Conservation (phyloP, 2,888 invertebrate genomes). For the Microctonus aethiopoides region DNA sequence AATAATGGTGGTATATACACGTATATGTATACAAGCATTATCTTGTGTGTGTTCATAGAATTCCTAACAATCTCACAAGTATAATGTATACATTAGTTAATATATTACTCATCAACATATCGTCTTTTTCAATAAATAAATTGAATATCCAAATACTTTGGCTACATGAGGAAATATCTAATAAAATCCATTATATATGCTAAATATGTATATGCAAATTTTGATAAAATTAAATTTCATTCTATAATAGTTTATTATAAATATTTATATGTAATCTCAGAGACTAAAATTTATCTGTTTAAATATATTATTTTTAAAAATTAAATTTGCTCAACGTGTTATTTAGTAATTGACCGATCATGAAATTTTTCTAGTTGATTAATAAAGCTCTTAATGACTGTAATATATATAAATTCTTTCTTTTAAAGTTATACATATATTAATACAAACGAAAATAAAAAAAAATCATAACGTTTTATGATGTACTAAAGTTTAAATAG, state of each 20-base stretch:
- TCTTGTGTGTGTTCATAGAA: background rate
- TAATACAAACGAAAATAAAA: background rate
- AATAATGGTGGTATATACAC: background rate
- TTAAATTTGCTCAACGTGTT: background rate
- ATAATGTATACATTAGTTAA: slow-evolving; percentile 18
- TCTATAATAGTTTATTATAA: slow-evolving; percentile 50
- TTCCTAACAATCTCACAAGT: background rate
- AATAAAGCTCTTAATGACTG: background rate
- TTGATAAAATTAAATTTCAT: slow-evolving; percentile 9
- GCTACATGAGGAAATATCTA: slow-evolving; percentile 55
- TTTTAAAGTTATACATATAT: background rate
- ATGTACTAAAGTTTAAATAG: too few relatives aligned
- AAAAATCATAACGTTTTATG: background rate
- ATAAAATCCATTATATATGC: slow-evolving; percentile 56
- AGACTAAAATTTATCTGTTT: background rate
- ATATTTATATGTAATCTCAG: slow-evolving; percentile 12
- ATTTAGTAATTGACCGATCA: background rate
- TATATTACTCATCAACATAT: slow-evolving; percentile 34
- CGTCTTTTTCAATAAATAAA: slow-evolving; percentile 54
- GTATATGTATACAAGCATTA: background rate
- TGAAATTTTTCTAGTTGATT: background rate
- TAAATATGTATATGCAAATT: slow-evolving; percentile 30
- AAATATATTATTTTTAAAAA: background rate
- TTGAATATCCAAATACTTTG: slow-evolving; percentile 52
- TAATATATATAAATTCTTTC: background rate